Conservation (phyloP, 2,113 vertebrate genomes). For the Sinocyclocheilus maitianheensis region DNA sequence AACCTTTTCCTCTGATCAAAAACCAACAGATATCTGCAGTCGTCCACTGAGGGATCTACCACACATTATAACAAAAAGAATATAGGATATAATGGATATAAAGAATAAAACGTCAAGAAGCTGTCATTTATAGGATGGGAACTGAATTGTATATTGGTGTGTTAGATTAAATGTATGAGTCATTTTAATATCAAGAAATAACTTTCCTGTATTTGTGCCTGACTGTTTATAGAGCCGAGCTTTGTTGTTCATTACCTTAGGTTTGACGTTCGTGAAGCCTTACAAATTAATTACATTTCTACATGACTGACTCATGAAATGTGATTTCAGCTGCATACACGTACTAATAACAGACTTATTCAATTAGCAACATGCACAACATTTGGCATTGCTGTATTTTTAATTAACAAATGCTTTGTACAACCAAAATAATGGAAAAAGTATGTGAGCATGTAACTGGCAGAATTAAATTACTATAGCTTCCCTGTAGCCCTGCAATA, state of each 20-base stretch:
- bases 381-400: conserved; percentile 6
- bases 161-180: neutral
- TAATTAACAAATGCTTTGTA: conserved; percentile 18
- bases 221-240: neutral
- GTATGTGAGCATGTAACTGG: neutral
- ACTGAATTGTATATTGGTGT: neutral
- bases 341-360: conserved; percentile 7
- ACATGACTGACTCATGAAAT: conserved; percentile 17
- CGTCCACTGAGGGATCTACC: neutral
- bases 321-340: conserved; percentile 1
- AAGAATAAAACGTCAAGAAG: neutral
- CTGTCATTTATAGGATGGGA: neutral
- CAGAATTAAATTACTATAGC: neutral
- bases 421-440: neutral
- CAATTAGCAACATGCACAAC: neutral
- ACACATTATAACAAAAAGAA: neutral
- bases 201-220: neutral
- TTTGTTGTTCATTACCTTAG: neutral
- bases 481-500: neutral
- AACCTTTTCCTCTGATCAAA: conserved; percentile 61
- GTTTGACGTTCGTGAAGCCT: neutral
- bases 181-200: conserved; percentile 17
- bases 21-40: conserved; percentile 19
- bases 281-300: neutral
- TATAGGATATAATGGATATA: no score